These are phyloP conservation scores for Patiria miniata DNA, from an alignment of 35 echinoderm and acorn worm species.

Conservation along the genomic window DNA sequence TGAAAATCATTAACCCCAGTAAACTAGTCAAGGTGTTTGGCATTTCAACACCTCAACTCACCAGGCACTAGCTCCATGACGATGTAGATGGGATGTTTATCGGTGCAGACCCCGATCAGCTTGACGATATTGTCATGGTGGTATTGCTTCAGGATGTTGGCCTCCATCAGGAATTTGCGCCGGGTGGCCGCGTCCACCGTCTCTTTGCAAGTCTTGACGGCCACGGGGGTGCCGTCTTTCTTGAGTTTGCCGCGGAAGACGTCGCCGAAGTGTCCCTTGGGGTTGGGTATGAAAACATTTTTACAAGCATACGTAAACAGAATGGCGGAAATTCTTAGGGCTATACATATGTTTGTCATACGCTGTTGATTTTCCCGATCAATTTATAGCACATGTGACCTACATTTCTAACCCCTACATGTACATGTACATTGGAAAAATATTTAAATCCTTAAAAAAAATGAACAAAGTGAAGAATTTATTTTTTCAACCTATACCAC, in stretches of 20 bases:
- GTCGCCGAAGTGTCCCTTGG: constrained; percentile 96
- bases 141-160: constrained; percentile 94
- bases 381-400: background rate
- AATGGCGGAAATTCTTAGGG: too few species aligned
- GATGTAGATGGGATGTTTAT: constrained; percentile 98
- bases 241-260: constrained; percentile 73
- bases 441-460: too few species aligned
- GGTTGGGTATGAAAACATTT: background rate
- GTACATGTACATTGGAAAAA: too few species aligned
- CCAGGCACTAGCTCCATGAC: constrained; percentile 96
- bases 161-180: constrained; percentile 90
- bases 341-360: too few species aligned
- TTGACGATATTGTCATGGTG: constrained; percentile 95
- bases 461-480: too few species aligned
- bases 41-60: background rate
- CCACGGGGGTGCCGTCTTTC: constrained; percentile 59
- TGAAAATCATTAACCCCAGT: too few species aligned
- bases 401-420: too few species aligned
- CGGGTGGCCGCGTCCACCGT: constrained; percentile 87
- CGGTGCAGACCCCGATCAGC: constrained; percentile 91
- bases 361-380: too few species aligned
- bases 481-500: too few species aligned
- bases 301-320: background rate
- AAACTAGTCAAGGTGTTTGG: too few species aligned
- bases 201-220: constrained; percentile 93